phyloP scores from a whole-genome alignment of 2,113 vertebrate species.

The Sarotherodon lohbergeri region DNA sequence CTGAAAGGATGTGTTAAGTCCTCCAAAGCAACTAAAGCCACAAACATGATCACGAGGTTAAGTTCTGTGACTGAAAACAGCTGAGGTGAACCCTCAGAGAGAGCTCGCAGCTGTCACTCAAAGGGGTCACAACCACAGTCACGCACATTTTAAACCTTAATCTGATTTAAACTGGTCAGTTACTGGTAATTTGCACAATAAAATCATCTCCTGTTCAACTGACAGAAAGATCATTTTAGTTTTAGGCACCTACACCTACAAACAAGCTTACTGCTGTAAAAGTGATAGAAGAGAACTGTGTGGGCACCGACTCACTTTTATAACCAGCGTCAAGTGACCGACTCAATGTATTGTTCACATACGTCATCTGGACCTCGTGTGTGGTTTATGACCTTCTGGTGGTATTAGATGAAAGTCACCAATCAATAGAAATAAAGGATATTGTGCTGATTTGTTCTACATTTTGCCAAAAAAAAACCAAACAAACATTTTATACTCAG shows the following conservation, averaged over 20 bases:
- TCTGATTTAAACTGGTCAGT: not conserved
- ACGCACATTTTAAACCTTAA: not conserved
- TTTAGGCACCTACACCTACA: not conserved
- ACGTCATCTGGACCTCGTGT: not conserved
- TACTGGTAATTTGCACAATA: not conserved
- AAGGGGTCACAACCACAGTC: not conserved
- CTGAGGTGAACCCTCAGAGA: not conserved
- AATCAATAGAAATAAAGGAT: not conserved
- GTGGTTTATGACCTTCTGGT: not conserved
- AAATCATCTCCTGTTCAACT: not conserved
- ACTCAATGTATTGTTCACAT: not conserved
- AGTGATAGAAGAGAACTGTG: not conserved
- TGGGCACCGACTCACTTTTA: not conserved
- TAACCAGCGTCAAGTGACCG: not conserved
- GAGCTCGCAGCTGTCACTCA: not conserved
- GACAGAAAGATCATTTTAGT: not conserved
- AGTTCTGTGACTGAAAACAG: not conserved
- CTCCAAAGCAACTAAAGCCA: not conserved
- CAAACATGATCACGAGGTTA: not conserved
- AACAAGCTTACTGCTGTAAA: not conserved
- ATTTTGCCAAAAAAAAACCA: not conserved
- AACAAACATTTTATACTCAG: not conserved
- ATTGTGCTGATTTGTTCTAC: not conserved
- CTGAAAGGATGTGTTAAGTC: not conserved
- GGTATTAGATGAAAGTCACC: not conserved